phyloP scores from a whole-genome alignment of 2,888 invertebrate species.

The Agrotis exclamationis region DNA sequence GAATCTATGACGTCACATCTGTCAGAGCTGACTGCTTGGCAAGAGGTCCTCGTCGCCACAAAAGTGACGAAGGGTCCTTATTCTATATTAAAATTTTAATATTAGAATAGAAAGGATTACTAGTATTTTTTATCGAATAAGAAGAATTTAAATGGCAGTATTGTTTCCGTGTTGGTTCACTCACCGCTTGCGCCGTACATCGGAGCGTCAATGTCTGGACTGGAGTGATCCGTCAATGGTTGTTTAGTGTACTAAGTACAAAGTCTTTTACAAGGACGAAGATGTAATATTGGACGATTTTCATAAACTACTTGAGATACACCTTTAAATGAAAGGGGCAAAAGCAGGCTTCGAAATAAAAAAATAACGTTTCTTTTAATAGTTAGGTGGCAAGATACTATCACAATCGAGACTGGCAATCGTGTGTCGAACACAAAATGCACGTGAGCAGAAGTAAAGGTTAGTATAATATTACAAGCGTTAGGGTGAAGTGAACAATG shows the following conservation, averaged over 20 bases:
- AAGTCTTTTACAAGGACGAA: conserved; percentile 90
- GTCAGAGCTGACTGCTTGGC: conserved; percentile 55
- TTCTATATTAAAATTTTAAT: conserved; percentile 56
- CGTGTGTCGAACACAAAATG: conserved; percentile 76
- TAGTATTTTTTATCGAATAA: conserved; percentile 56
- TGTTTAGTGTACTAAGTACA: conserved; percentile 86
- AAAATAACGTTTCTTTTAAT: conserved; percentile 69
- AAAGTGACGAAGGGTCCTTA: conserved; percentile 59
- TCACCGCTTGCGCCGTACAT: conserved; percentile 72
- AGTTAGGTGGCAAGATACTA: conserved; percentile 88
- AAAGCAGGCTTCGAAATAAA: conserved; percentile 78
- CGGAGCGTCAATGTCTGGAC: conserved; percentile 69
- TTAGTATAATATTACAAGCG: conserved; percentile 54
- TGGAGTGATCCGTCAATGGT: conserved; percentile 77
- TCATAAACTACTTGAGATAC: conserved; percentile 78
- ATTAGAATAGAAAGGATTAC: conserved; percentile 59
- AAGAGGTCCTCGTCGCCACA: conserved; percentile 54
- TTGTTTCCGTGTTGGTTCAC: conserved; percentile 60
- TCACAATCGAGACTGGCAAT: conserved; percentile 84
- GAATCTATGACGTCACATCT: conserved; percentile 58
- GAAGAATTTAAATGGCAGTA: conserved; percentile 65
- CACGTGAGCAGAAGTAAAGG: conserved; percentile 73
- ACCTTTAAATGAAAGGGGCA: conserved; percentile 72
- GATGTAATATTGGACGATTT: conserved; percentile 89
- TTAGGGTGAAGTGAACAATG: conserved; percentile 43